Evolutionary conservation across 2,113 vertebrate genomes (phyloP).

Genomic region (Stegastes partitus): DNA sequence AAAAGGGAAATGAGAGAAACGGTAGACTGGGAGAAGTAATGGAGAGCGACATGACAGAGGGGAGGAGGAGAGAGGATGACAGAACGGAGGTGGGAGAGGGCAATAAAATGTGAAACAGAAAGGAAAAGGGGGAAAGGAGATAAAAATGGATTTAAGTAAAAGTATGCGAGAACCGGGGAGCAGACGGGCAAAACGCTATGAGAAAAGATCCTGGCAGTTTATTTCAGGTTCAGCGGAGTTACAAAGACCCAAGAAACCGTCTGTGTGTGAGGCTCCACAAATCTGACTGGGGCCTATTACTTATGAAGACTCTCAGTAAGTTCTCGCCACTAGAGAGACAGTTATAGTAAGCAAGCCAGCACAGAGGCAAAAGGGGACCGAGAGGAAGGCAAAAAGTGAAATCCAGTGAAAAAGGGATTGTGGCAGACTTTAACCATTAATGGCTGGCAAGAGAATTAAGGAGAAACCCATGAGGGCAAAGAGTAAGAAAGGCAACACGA

Average conservation of each 20-base stretch:
- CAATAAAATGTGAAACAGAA: conserved; percentile 49
- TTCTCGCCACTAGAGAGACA: conserved; percentile 45
- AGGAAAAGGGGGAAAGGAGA: conserved; percentile 70
- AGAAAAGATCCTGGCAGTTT: conserved; percentile 79
- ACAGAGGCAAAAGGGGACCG: conserved; percentile 30
- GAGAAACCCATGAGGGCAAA: conserved; percentile 31
- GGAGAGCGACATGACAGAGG: conserved; percentile 38
- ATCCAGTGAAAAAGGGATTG: conserved; percentile 32
- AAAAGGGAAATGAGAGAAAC: conserved; percentile 21
- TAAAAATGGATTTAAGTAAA: conserved; percentile 69
- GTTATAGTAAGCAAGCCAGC: conserved; percentile 25
- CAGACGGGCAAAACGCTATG: conserved; percentile 35
- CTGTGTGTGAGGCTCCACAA: conserved; percentile 83
- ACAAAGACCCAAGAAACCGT: conserved; percentile 84
- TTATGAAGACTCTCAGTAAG: conserved; percentile 85
- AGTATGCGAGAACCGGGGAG: conserved; percentile 40
- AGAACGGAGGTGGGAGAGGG: conserved; percentile 47
- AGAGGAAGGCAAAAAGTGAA: conserved; percentile 35
- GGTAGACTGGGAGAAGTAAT: conserved; percentile 36
- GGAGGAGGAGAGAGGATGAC: conserved; percentile 35
- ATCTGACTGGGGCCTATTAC: conserved; percentile 82
- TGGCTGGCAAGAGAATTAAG: conserved; percentile 35
- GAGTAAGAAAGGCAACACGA: conserved; percentile 32
- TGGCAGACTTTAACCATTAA: conserved; percentile 30
- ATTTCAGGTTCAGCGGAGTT: conserved; percentile 89